phyloP scores from a whole-genome alignment of 1,140 invertebrate genomes.

The Drosophila nigrodunni region DNA sequence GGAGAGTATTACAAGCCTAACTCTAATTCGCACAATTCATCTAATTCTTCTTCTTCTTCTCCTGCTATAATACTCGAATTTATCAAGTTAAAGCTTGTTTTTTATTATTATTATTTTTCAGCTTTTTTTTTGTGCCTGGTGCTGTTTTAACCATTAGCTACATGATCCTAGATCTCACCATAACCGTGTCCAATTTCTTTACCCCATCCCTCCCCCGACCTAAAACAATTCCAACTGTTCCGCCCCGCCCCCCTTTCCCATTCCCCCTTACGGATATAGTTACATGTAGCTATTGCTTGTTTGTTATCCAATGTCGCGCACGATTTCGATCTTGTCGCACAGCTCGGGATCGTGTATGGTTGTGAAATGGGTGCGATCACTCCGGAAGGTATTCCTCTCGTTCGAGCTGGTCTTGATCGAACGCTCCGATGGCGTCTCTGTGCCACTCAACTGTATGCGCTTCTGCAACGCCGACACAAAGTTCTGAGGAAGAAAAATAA shows the following conservation, averaged over 20 bases:
- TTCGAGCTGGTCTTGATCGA: constrained; percentile 85
- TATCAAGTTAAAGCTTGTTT: constrained; percentile 44
- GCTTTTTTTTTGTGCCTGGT: constrained; percentile 7
- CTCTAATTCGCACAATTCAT: background rate
- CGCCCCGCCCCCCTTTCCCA: background rate
- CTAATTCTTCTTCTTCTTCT: background rate
- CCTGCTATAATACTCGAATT: background rate
- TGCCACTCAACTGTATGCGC: constrained; percentile 86
- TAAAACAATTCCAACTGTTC: background rate
- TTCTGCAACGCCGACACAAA: constrained; percentile 92
- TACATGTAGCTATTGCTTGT: constrained; percentile 84
- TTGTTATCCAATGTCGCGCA: constrained; percentile 84
- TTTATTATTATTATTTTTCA: constrained; percentile 3
- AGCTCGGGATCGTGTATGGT: constrained; percentile 85
- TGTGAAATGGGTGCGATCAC: constrained; percentile 89
- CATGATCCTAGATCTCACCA: constrained; percentile 20
- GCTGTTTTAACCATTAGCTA: constrained; percentile 38
- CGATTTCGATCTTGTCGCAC: constrained; percentile 84
- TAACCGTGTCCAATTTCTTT: constrained; percentile 19
- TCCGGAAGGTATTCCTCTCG: constrained; percentile 90
- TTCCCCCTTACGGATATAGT: constrained; percentile 75
- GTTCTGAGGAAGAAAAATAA: constrained; percentile 86
- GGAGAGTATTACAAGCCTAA: background rate
- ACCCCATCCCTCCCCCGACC: constrained; percentile 52
- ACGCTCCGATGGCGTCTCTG: constrained; percentile 78